Evolutionary conservation across 2,888 invertebrate species (phyloP).

Genomic region (Aphelenchoides bicaudatus): DNA sequence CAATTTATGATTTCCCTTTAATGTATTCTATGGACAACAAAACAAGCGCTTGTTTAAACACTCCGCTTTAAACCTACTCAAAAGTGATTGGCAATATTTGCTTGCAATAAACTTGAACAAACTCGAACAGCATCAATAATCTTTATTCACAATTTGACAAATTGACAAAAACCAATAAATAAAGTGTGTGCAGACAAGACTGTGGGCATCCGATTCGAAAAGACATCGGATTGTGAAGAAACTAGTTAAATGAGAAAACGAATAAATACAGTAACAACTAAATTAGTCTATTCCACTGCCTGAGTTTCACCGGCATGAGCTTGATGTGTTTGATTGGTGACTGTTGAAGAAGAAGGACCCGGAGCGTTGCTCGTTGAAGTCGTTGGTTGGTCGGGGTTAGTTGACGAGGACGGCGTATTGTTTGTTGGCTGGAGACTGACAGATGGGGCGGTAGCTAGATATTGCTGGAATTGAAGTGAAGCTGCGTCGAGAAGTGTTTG

Average conservation of each 20-base stretch:
- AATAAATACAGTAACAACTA: conserved; percentile 8
- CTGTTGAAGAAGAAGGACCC: conserved; percentile 6
- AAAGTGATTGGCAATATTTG: conserved; percentile 5
- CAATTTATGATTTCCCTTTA: conserved; percentile 31
- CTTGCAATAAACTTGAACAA: background rate
- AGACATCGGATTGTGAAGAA: background rate
- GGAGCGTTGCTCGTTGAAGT: conserved; percentile 12
- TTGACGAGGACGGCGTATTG: background rate
- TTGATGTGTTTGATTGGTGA: background rate
- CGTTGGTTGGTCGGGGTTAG: too few species aligned
- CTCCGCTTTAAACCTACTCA: background rate
- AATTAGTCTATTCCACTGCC: too few species aligned
- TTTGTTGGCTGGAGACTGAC: background rate
- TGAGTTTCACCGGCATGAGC: background rate
- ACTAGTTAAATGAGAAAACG: conserved; percentile 2
- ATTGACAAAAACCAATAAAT: too few species aligned
- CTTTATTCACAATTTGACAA: background rate
- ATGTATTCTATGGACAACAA: conserved; percentile 26
- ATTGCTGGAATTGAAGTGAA: conserved; percentile 72
- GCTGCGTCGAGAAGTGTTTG: conserved; percentile 88
- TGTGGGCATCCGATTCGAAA: background rate
- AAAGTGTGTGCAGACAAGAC: too few species aligned
- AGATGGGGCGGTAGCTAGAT: conserved; percentile 7
- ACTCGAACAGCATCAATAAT: too few species aligned
- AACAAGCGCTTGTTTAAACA: conserved; percentile 28